Conservation (phyloP, 2,888 invertebrate genomes). For the Cerastis leucographa region DNA sequence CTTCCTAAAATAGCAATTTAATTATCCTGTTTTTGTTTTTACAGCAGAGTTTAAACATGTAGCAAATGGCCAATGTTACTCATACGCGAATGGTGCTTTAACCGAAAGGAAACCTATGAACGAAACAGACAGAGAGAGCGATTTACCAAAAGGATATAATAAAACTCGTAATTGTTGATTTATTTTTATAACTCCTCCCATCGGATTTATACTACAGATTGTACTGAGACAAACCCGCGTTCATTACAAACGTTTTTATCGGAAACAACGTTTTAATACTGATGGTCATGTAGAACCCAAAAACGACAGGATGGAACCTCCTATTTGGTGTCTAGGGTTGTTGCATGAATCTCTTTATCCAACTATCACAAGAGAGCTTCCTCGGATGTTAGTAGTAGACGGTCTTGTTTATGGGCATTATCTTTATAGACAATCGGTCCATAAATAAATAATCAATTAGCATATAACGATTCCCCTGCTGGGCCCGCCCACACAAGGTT, state of each 20-base stretch:
- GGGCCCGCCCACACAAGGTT: neutral
- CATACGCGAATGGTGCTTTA: neutral
- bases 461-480: neutral
- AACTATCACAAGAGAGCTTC: neutral
- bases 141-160: neutral
- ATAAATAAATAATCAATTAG: neutral
- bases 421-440: too few relatives aligned
- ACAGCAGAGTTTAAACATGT: neutral
- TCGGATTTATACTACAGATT: too few relatives aligned
- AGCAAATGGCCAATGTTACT: conserved; percentile 2
- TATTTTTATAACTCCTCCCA: neutral
- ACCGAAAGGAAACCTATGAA: neutral
- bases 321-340: neutral
- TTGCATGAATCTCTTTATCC: neutral
- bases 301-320: neutral
- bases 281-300: neutral
- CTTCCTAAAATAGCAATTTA: neutral
- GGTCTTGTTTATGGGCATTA: neutral
- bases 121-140: neutral
- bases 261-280: neutral
- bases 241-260: neutral
- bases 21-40: too few relatives aligned
- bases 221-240: neutral
- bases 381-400: neutral
- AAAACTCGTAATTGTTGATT: neutral